Percentiles rank a stretch among this genome's conserved stretches.
Conservation (phyloP, 2,888 invertebrate genomes). For the Sphecodes monilicornis region DNA sequence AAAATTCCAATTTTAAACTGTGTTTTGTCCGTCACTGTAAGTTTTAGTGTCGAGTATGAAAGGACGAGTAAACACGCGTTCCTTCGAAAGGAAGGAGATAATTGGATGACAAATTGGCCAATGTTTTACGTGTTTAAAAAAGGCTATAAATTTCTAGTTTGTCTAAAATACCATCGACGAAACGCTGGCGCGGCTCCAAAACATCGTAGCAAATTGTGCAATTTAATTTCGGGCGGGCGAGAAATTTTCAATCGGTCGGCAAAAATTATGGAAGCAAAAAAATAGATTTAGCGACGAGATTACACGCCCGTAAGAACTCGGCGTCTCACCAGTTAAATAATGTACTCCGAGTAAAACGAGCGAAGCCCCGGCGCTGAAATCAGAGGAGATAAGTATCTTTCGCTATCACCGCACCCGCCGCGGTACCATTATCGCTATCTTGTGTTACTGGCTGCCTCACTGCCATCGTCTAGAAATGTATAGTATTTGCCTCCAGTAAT, state of each 20-base stretch:
- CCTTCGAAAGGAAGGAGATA: background rate
- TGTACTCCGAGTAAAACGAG: background rate
- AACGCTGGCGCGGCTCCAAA: background rate
- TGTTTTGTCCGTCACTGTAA: no score
- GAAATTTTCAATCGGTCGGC: slow-evolving; percentile 1
- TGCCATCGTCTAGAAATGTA: slow-evolving; percentile 73
- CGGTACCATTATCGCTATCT: slow-evolving; percentile 9
- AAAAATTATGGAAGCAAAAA: slow-evolving; percentile 12
- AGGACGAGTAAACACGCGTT: background rate
- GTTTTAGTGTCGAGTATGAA: background rate
- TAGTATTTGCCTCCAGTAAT: slow-evolving; percentile 79
- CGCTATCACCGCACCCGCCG: background rate
- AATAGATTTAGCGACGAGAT: slow-evolving; percentile 24
- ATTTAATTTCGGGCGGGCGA: slow-evolving; percentile 6
- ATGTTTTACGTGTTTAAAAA: background rate
- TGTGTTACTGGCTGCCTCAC: slow-evolving; percentile 2
- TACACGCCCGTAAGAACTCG: slow-evolving; percentile 16
- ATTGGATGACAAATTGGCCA: background rate
- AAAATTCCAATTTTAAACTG: no score
- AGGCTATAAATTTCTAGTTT: background rate
- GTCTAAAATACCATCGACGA: background rate
- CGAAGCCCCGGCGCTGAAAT: slow-evolving; percentile 11
- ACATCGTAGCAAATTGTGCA: slow-evolving; percentile 2
- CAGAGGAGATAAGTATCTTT: slow-evolving; percentile 3
- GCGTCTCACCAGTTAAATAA: slow-evolving; percentile 7